Conservation (phyloP, 1,140 invertebrate species). For the Dufourea novaeangliae region DNA sequence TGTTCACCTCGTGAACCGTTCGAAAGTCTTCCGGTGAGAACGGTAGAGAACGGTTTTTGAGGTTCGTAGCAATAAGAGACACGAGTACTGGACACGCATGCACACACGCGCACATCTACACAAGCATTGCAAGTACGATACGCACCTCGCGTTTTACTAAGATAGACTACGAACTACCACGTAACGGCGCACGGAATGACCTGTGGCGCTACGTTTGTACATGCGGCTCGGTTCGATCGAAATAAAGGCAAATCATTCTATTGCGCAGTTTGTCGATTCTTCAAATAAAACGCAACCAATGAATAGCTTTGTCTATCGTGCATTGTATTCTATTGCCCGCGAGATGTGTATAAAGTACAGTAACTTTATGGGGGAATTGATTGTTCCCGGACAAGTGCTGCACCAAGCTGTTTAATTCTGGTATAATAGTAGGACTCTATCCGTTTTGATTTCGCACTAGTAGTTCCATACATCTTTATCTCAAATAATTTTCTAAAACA, state of each 20-base stretch:
- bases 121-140: background rate
- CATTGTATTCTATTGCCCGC: background rate
- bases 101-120: conserved; percentile 13
- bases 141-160: background rate
- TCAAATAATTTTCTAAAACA: too few relatives aligned
- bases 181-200: background rate
- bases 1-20: background rate
- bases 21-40: background rate
- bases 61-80: conserved; percentile 22
- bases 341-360: too few relatives aligned
- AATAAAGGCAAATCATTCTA: conserved; percentile 18
- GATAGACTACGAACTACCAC: conserved; percentile 21
- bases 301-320: background rate
- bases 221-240: too few relatives aligned
- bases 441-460: too few relatives aligned
- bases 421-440: too few relatives aligned
- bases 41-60: conserved; percentile 20
- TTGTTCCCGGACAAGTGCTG: too few relatives aligned
- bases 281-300: background rate
- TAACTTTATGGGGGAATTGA: too few relatives aligned
- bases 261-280: background rate
- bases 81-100: conserved; percentile 26
- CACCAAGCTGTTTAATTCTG: too few relatives aligned
- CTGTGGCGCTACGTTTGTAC: conserved; percentile 34
- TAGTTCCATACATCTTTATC: too few relatives aligned